Evolutionary conservation across 2,113 vertebrate species (phyloP), one percentile per base, ranked within the genome.

Genomic region (Tachysurus fulvidraco): DNA sequence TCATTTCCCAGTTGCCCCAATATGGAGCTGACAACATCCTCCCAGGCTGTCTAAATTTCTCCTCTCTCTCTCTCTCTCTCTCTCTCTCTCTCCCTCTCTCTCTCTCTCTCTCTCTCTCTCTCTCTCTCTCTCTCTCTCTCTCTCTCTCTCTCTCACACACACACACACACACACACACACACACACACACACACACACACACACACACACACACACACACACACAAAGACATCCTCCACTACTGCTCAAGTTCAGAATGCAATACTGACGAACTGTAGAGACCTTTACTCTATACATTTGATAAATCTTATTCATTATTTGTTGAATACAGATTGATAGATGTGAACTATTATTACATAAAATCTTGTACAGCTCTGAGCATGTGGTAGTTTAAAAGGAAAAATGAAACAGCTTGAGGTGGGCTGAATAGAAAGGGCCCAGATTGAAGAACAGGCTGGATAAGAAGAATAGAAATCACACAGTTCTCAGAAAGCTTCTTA

Each of bases 1-100:
- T 76, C 57, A 73, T 88, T 88, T 90, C 59, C 89, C 89, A 90
- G 59, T 83, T 84, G 59, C 28, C 82, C 83, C 85, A 78, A 84
- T 67, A 84, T 84, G 62, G 60, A 81, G 60, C 76, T 28, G 25
- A 85, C 59, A 54, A 60, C 86, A 85, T 67, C n/a, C 73, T 62
- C 17, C 46, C 62, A 69, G 59, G 60, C 6, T 71, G 16, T 71
- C 67, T 71, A 17, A 36, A 59, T 54, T 10, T 71, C 46, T 64
- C 41, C 57, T 71, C 54, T 71, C 80, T 23, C 36, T 73, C 10
- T 7, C 36, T 84, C 23, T 83, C 60, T 87, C 50, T 55, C 52
- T 23, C 62, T 55, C 74, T 81, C 30, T 17, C n/a, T 55, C 64
- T 81, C 41, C 11, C 50, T 83, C 19, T 77, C 59, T 87, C 44